A percentile compares a stretch with the other conserved stretches of the same genome.
These are phyloP conservation scores for Lepas anatifera DNA, from an alignment of 2,888 invertebrate genomes.

Conservation along the genomic window DNA sequence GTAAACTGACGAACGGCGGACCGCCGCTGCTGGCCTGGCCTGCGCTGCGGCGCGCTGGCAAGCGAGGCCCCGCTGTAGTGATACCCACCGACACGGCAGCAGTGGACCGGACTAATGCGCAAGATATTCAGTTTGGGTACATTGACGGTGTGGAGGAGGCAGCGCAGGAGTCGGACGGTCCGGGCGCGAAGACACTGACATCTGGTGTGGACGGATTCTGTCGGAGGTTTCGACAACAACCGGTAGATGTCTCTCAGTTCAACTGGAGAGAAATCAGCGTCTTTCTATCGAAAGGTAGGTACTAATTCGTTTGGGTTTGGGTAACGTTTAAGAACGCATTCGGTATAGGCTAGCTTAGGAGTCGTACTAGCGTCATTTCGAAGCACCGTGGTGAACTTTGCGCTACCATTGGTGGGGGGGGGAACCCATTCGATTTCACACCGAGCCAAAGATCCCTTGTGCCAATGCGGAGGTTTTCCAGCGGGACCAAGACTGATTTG, in stretches of 20 bases:
- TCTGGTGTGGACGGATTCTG: neutral
- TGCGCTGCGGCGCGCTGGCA: neutral
- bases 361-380: too few relatives aligned
- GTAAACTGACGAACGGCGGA: too few relatives aligned
- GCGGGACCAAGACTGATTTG: too few relatives aligned
- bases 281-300: neutral
- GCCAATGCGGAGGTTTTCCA: too few relatives aligned
- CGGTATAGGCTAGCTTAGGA: too few relatives aligned
- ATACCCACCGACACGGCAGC: neutral
- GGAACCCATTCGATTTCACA: too few relatives aligned
- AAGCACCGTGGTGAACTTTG: too few relatives aligned
- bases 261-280: neutral
- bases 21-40: too few relatives aligned
- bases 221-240: neutral
- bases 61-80: neutral
- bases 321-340: too few relatives aligned
- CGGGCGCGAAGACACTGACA: neutral
- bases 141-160: neutral
- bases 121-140: neutral
- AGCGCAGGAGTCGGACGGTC: neutral
- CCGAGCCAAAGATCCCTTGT: too few relatives aligned
- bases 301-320: too few relatives aligned
- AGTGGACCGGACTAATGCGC: neutral
- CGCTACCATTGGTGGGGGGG: too few relatives aligned
- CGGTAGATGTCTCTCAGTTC: conserved; percentile 2